These are phyloP conservation scores for Gila robusta DNA, from an alignment of 2,797 vertebrate species.

Conservation along the genomic window DNA sequence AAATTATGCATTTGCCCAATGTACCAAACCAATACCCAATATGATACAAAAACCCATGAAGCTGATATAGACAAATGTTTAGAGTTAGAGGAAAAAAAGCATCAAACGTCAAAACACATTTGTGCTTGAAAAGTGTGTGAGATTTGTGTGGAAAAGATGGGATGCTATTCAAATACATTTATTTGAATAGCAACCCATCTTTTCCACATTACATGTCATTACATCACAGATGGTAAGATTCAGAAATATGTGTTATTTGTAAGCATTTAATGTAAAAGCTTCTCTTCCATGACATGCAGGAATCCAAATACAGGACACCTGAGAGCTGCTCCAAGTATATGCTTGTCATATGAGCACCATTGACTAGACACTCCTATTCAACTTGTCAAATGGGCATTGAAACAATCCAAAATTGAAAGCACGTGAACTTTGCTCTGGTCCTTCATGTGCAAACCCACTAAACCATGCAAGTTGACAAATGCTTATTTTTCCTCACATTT, in stretches of 20 bases:
- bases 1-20: constrained; percentile 34
- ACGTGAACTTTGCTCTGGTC: constrained; percentile 49
- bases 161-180: background rate
- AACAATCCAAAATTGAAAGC: constrained; percentile 41
- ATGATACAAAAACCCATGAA: constrained; percentile 42
- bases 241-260: background rate
- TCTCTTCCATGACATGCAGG: constrained; percentile 11
- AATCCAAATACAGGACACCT: constrained; percentile 34
- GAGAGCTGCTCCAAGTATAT: constrained; percentile 58
- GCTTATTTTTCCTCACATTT: constrained; percentile 3
- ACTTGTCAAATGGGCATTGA: constrained; percentile 57
- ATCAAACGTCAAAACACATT: background rate
- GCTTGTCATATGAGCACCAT: constrained; percentile 63
- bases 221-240: constrained; percentile 9
- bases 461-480: background rate
- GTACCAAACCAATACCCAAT: constrained; percentile 36
- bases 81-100: constrained; percentile 5
- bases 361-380: constrained; percentile 38
- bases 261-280: constrained; percentile 4
- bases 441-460: constrained; percentile 33
- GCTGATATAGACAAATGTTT: constrained; percentile 48
- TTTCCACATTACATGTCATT: background rate
- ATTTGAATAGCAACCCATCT: background rate
- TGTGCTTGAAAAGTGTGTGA: constrained; percentile 16
- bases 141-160: background rate